Evolutionary conservation across 2,113 vertebrate genomes (phyloP), one percentile per base, ranked within the genome.

Genomic region (Poeciliopsis occidentalis): DNA sequence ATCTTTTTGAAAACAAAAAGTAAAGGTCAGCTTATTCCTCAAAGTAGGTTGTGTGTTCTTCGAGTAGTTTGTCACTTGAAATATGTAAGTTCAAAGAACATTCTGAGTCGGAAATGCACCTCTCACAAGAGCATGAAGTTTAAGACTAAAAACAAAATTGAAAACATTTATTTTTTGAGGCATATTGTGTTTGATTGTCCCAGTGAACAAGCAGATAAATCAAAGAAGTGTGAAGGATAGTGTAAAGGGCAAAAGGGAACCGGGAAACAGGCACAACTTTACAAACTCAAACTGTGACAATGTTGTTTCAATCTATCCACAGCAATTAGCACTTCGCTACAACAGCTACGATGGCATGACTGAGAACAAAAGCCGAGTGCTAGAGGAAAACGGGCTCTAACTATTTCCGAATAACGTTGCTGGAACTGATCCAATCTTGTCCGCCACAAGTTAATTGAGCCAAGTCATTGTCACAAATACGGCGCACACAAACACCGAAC

Each of bases 401-500:
- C 44, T 80, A 63, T 74, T 82, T 64, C 54, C 47, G 47, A 78
- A 78, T 73, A 74, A 76, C 64, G 65, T 61, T 68, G 67, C n/a
- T 78, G 82, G 84, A 88, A 75, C 73, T 4, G 64, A 77, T 89
- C 85, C 84, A 88, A 82, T 81, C 78, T 32, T 71, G 71, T 82
- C 71, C 75, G 60, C 65, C 68, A 76, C 70, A 66, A 84, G 60
- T 85, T 79, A 88, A 90, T 60, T 78, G 78, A 88, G 85, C 87
- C 82, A 83, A 88, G 79, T 78, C 69, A 85, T 88, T 84, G 81
- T 88, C 74, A 8, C 75, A 81, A 65, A 84, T 69, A 84, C 65
- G 60, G 32, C 30, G 39, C 60, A 72, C 71, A 68, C 68, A 67
- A 64, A 54, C 61, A 44, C 2, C 57, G 41, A 83, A 91, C 89